Evolutionary conservation across 2,888 invertebrate genomes (phyloP), one percentile per base, ranked within the genome.

Genomic region (Campopleginae sp.): DNA sequence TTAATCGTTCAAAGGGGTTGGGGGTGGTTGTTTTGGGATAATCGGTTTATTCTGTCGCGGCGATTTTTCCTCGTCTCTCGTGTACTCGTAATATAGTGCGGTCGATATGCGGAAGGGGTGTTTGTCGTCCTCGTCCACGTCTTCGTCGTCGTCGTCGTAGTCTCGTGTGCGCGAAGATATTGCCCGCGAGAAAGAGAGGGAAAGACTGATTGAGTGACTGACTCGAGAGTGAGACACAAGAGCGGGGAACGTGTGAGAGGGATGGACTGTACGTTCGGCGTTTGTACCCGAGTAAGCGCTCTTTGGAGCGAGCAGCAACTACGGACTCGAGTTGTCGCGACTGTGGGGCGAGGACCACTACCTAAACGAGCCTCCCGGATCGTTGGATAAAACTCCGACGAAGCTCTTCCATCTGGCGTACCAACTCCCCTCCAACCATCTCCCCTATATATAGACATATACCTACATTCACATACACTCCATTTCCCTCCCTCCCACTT

Each of bases 271-370:
- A 54, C 38, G 66, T 48, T 77, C 72, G 79, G 46, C 79, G 79
- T 63, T 80, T 66, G 66, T 74, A 70, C 75, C 70, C 68, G 80
- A 80, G 76, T 65, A 44, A 80, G 58, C 82, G 82, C 77, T 86
- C 80, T 74, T 77, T 19, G 77, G 65, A 65, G 71, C 82, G 79
- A 80, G 80, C 74, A 74, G 63, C 71, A 46, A 48, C 75, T 23
- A 51, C 77, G 71, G 31, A 51, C 65, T 76, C 88, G 82, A 91
- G 92, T 90, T 92, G 89, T 89, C 91, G 92, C 92, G 91, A 87
- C 91, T 92, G 88, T 91, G 92, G 93, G 93, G 93, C 92, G 92
- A 92, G 91, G 93, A 90, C 92, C 92, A 93, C 93, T 93, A 91
- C 90, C 91, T 92, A 89, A 91, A 93, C 92, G 92, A 91, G 91